Conservation (phyloP, 2,113 vertebrate species). For the Motacilla tschutschensis region DNA sequence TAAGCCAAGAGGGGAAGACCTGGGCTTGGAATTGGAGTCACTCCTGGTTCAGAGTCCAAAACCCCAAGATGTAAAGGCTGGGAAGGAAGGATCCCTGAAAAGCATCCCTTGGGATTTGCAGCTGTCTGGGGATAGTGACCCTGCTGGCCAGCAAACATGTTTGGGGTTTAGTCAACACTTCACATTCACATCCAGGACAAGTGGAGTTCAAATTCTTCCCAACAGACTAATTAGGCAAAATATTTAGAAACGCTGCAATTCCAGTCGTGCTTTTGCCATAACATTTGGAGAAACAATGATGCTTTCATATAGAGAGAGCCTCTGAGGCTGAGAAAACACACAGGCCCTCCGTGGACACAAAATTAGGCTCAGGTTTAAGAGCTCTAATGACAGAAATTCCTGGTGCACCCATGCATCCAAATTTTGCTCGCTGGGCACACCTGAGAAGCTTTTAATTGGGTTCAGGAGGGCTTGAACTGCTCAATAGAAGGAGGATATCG, state of each 20-base stretch:
- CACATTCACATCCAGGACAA: constrained; percentile 15
- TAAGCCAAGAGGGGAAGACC: neutral
- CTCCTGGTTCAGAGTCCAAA: neutral
- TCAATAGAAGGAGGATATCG: neutral
- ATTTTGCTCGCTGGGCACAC: neutral
- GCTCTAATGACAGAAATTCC: neutral
- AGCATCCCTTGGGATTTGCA: neutral
- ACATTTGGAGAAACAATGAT: constrained; percentile 35
- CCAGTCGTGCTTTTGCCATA: constrained; percentile 21
- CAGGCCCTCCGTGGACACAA: neutral
- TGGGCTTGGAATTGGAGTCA: neutral
- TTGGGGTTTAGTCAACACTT: constrained; percentile 13
- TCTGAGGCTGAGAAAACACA: neutral
- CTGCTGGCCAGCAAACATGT: neutral
- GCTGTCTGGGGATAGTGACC: neutral
- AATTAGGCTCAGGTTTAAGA: neutral
- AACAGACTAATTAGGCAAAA: constrained; percentile 56
- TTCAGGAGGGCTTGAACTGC: neutral
- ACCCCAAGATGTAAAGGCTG: neutral
- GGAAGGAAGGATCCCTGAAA: neutral
- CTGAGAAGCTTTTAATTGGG: neutral
- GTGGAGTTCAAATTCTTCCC: constrained; percentile 58
- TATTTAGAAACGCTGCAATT: constrained; percentile 43
- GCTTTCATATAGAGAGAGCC: neutral
- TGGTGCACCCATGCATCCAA: neutral